Evolutionary conservation across 2,113 vertebrate genomes (phyloP), one percentile per base, ranked within the genome.

Genomic region (Zapus hudsonius): DNA sequence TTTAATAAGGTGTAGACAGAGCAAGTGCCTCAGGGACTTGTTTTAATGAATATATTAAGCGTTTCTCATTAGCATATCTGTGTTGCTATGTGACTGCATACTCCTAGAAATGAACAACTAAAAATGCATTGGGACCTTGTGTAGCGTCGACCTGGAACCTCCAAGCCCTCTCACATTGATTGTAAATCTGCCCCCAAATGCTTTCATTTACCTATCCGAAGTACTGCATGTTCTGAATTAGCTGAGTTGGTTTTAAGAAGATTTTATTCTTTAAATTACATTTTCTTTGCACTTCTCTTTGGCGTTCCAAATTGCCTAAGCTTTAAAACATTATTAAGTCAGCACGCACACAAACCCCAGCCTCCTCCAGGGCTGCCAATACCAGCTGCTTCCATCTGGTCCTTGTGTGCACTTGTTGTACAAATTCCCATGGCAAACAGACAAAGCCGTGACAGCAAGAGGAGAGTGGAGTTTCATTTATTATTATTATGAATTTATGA

Each of bases 41-140:
- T 33, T 78, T 63, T 95, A 91, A 95, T 74, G 87, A 95, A 59
- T 70, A 64, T 13, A 31, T 85, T 82, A 90, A 94, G 92, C 52
- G 52, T 22, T 61, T 64, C 44, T 44, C 92, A 66, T 90, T 93
- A 88, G 64, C 91, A 47, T 75, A 27, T 40, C 91, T 61, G 52
- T 15, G 92, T 87, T 81, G 79, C 94, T 81, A 22, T 67, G 89
- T 88, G 92, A 92, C 74, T 67, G 1, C 1, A n/a, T 0, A 25
- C 25, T 42, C 27, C 52, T 55, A n/a, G n/a, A n/a, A n/a, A n/a
- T n/a, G 80, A 74, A 20, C 64, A 64, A 40, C 64, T 80, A 72
- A 75, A 83, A 76, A 61, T 31, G 78, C 67, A 1, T 42, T 20
- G 82, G 38, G 36, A 29, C 44, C 13, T 31, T 70, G 0, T 19